These are phyloP conservation scores for Thumatha senex DNA, from an alignment of 2,888 invertebrate genomes.

Conservation along the genomic window DNA sequence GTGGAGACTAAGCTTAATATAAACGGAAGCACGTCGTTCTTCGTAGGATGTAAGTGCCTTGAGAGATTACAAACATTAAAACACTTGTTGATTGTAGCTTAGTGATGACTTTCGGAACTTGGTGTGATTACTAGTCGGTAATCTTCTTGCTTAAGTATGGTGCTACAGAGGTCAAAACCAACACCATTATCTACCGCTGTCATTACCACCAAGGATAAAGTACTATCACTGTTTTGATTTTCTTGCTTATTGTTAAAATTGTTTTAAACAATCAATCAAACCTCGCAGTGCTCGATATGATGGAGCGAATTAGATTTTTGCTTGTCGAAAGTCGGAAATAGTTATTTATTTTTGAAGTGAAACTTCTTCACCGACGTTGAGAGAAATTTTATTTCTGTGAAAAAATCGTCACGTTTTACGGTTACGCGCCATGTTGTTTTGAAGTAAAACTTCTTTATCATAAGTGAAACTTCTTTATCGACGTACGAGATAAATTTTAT, in stretches of 20 bases:
- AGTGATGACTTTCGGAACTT: constrained; percentile 64
- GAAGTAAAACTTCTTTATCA: too few species aligned
- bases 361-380: too few species aligned
- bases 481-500: too few species aligned
- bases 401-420: too few species aligned
- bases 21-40: constrained; percentile 57
- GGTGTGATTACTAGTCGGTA: constrained; percentile 53
- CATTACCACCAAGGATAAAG: constrained; percentile 35
- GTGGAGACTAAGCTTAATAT: constrained; percentile 15
- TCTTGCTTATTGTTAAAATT: background rate
- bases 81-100: constrained; percentile 61
- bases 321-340: too few species aligned
- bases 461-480: too few species aligned
- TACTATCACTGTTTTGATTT: constrained; percentile 9
- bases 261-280: background rate
- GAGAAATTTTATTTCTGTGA: too few species aligned
- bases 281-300: too few species aligned
- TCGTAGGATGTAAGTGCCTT: constrained; percentile 54
- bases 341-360: too few species aligned
- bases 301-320: too few species aligned
- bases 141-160: constrained; percentile 48
- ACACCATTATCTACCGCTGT: constrained; percentile 27
- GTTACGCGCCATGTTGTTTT: too few species aligned
- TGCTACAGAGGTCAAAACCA: constrained; percentile 41
- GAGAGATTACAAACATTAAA: constrained; percentile 64